Evolutionary conservation across 2,797 vertebrate species (phyloP), one percentile per base, ranked within the genome.

Genomic region (Lacerta bilineata): DNA sequence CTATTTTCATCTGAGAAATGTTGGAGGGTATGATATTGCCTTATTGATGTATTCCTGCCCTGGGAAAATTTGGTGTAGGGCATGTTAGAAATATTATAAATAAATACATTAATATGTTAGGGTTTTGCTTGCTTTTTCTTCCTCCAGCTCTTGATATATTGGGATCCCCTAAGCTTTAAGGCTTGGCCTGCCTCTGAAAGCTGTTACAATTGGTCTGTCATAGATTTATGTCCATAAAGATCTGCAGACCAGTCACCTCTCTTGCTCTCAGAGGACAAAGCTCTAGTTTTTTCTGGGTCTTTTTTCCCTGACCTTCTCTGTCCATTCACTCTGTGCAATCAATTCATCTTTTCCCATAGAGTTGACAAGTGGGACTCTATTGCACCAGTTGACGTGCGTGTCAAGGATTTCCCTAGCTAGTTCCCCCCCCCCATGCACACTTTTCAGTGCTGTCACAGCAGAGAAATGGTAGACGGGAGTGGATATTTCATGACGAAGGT

Each of bases 311-410:
- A 97, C 96, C 96, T 97, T 96, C 94, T 92, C 93, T 96, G 95
- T 97, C 94, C 85, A 88, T 92, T 96, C 88, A 61, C 91, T 92
- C 90, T 75, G 61, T 91, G 8, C 80, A 93, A 92, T 96, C 96
- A 94, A 97, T 97, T 96, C 83, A 95, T 97, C 96, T 97, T 95
- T 87, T 91, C 95, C 78, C 13, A 8, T 74, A 75, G 90, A 90
- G 92, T 92, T 91, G 95, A 90, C 90, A 93, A 95, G 91, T 85
- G 90, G 90, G 90, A 93, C 88, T 95, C 90, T 80, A 93, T 93
- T 85, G 93, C 96, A 95, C 92, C 94, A 96, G 87, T 80, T 93
- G 92, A 95, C 93, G 91, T 88, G 84, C 3, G 13, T 95, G 95
- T 95, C 95, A 96, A 93, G 91, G 92, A 96, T 97, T 95, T 96